Evolutionary conservation across 2,797 vertebrate genomes (phyloP).

Genomic region (Malurus splendens): DNA sequence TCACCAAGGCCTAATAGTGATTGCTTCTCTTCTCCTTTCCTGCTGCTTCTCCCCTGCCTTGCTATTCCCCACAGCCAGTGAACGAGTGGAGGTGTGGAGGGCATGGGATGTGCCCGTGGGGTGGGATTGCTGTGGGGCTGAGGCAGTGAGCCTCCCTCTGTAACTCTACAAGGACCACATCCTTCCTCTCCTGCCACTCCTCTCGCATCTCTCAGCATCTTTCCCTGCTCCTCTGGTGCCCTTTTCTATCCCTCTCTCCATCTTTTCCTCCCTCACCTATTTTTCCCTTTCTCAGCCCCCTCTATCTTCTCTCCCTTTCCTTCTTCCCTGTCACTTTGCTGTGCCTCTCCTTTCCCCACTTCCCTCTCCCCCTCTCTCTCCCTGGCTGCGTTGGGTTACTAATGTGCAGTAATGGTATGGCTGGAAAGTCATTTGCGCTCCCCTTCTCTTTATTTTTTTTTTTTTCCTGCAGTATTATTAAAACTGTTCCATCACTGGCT

Average conservation of each 20-base stretch:
- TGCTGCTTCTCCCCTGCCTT: fast-evolving
- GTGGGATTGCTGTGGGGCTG: neutral
- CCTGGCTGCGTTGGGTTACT: constrained; percentile 38
- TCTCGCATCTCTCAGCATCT: neutral
- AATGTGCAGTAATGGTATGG: constrained; percentile 71
- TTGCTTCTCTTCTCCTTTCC: neutral
- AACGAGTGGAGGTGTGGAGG: neutral
- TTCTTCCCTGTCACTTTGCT: neutral
- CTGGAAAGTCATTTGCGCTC: constrained; percentile 70
- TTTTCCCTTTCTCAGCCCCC: neutral
- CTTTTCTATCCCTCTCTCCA: neutral
- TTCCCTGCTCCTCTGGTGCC: neutral
- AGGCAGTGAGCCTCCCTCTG: neutral
- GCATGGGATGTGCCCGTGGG: neutral
- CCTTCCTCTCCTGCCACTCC: neutral
- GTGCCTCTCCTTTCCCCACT: neutral
- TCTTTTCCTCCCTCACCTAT: neutral
- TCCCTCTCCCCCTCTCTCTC: neutral
- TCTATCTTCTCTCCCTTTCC: neutral
- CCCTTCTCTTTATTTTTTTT: constrained; percentile 35
- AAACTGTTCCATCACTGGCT: constrained; percentile 77
- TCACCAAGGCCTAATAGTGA: constrained; percentile 3
- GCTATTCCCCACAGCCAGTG: neutral
- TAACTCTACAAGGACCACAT: neutral
- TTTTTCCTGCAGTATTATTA: constrained; percentile 76